Percentiles rank a stretch among this genome's conserved stretches.
Evolutionary conservation across 1,140 invertebrate genomes (phyloP).

Genomic region (Caerostris darwini): DNA sequence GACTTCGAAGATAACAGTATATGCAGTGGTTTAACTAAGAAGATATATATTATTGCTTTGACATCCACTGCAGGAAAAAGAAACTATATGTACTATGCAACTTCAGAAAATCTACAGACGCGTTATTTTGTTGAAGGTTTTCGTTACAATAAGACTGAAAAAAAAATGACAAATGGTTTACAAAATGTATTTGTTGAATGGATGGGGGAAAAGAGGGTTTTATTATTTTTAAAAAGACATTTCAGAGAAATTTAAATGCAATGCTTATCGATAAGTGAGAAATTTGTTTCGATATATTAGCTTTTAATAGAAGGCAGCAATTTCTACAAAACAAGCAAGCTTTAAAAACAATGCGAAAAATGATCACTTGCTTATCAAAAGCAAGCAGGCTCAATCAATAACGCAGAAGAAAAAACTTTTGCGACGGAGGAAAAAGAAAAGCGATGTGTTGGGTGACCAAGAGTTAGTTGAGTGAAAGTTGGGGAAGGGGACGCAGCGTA

Average conservation of each 20-base stretch:
- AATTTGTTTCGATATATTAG: no score
- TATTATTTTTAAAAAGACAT: no score
- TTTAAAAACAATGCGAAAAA: neutral
- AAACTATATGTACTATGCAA: neutral
- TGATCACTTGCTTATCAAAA: neutral
- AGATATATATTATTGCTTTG: neutral
- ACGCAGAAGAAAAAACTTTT: neutral
- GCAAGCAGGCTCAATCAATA: neutral
- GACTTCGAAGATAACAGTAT: neutral
- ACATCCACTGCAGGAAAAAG: neutral
- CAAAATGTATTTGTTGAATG: no score
- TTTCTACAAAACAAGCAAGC: no score
- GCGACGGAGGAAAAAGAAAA: neutral
- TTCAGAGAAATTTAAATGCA: no score
- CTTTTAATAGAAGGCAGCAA: no score
- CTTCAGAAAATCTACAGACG: no score
- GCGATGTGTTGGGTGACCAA: neutral
- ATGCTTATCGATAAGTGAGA: no score
- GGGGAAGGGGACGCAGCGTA: neutral
- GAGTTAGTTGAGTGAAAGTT: neutral
- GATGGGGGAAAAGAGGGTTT: no score
- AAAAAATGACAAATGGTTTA: no score
- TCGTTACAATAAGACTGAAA: no score
- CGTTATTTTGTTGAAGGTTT: no score
- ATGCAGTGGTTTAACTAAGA: neutral